Percentiles rank a stretch among this genome's conserved stretches.
These are phyloP conservation scores for Girardia tigrina DNA, from an alignment of 2,888 invertebrate genomes.

Conservation along the genomic window DNA sequence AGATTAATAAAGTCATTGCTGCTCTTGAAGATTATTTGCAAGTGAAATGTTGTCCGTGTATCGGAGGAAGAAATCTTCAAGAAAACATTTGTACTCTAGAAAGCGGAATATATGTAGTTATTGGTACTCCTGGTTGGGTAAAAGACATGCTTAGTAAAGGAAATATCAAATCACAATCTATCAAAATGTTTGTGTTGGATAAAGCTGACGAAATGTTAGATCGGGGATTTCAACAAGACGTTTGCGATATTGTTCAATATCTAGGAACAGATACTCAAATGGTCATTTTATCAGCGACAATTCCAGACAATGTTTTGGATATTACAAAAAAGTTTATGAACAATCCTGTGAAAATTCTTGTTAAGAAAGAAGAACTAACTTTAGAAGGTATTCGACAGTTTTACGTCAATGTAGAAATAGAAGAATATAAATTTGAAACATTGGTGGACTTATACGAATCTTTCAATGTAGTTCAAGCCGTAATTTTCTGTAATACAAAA, in stretches of 20 bases:
- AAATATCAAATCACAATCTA: conserved; percentile 67
- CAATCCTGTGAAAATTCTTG: conserved; percentile 82
- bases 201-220: conserved; percentile 99
- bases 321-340: conserved; percentile 95
- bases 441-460: conserved; percentile 67
- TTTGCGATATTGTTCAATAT: conserved; percentile 90
- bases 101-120: conserved; percentile 89
- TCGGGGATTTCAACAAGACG: conserved; percentile 96
- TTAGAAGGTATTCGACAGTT: conserved; percentile 94
- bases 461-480: conserved; percentile 93
- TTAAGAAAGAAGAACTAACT: conserved; percentile 76
- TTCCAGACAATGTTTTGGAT: conserved; percentile 91
- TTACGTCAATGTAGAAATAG: conserved; percentile 57
- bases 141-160: conserved; percentile 89
- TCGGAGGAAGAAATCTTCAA: conserved; percentile 93
- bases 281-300: conserved; percentile 89
- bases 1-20: conserved; percentile 60
- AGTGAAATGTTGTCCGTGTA: conserved; percentile 93
- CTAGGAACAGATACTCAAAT: conserved; percentile 59
- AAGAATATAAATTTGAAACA: conserved; percentile 24
- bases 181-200: conserved; percentile 92
- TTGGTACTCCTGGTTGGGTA: conserved; percentile 93
- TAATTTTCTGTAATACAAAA: conserved; percentile 97
- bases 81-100: conserved; percentile 89
- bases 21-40: conserved; percentile 95